Percentiles rank a stretch among this genome's conserved stretches.
Evolutionary conservation across 2,888 invertebrate genomes (phyloP).

Genomic region (Cloeon dipterum): DNA sequence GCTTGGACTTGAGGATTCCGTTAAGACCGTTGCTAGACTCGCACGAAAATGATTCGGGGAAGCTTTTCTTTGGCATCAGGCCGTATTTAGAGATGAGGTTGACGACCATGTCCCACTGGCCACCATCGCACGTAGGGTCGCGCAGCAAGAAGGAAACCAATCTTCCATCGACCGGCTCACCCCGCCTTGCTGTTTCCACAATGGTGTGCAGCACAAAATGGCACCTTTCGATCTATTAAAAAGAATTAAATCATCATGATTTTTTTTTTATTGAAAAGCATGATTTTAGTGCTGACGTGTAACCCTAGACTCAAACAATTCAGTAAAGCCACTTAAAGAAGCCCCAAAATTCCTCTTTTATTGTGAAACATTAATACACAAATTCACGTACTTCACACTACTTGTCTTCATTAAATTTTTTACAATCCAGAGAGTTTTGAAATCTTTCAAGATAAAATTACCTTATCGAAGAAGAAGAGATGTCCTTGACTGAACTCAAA

Average conservation of each 20-base stretch:
- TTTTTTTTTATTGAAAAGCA: too few relatives aligned
- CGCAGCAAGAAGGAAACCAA: slow-evolving; percentile 52
- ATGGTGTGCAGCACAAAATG: slow-evolving; percentile 69
- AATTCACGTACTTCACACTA: too few relatives aligned
- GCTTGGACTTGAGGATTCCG: slow-evolving; percentile 56
- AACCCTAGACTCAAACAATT: too few relatives aligned
- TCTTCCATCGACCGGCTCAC: slow-evolving; percentile 55
- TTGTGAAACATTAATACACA: not conserved
- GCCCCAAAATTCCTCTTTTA: not conserved
- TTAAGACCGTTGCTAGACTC: slow-evolving; percentile 54
- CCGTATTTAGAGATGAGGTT: slow-evolving; percentile 74
- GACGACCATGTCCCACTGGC: slow-evolving; percentile 84
- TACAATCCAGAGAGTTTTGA: too few relatives aligned
- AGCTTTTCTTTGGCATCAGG: slow-evolving; percentile 68
- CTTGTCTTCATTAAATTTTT: too few relatives aligned
- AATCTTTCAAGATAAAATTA: too few relatives aligned
- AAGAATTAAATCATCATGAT: slow-evolving; percentile 2
- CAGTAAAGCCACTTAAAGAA: not conserved
- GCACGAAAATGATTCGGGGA: slow-evolving; percentile 60
- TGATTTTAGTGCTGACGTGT: too few relatives aligned
- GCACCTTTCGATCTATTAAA: slow-evolving; percentile 52
- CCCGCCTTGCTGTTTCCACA: slow-evolving; percentile 45
- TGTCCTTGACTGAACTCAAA: slow-evolving; percentile 82
- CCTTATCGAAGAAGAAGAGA: slow-evolving; percentile 82
- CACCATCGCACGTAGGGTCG: slow-evolving; percentile 66